A percentile compares a stretch with the other conserved stretches of the same genome.
Conservation (phyloP, 2,888 invertebrate species). For the Amiota communis region DNA sequence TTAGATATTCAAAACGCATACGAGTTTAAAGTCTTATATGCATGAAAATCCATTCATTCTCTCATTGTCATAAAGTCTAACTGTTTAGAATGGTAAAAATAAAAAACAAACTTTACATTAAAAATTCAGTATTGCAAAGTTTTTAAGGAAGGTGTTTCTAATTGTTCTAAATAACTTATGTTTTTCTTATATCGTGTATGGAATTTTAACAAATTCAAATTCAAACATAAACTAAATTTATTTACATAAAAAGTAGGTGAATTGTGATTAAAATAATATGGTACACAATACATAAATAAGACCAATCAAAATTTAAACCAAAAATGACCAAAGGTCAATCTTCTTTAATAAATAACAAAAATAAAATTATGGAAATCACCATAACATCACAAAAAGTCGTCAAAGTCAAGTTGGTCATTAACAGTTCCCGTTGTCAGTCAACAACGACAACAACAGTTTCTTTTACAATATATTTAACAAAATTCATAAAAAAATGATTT, state of each 20-base stretch:
- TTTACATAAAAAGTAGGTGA: conserved; percentile 25
- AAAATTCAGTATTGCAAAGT: neutral
- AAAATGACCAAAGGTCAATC: conserved; percentile 19
- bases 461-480: too few relatives aligned
- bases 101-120: conserved; percentile 5
- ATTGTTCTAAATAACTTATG: conserved; percentile 16
- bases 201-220: neutral
- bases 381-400: neutral
- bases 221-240: neutral
- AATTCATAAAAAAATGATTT: neutral
- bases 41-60: neutral
- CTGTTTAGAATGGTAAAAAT: neutral
- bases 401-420: conserved; percentile 18
- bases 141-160: conserved; percentile 11
- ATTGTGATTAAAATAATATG: neutral
- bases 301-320: neutral
- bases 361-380: neutral
- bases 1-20: conserved; percentile 1
- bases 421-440: neutral
- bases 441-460: neutral
- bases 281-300: too few relatives aligned
- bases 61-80: conserved; percentile 6
- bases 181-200: neutral
- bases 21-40: neutral
- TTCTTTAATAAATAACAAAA: neutral